A percentile compares a stretch with the other conserved stretches of the same genome.
Evolutionary conservation across 2,113 vertebrate species (phyloP).

Genomic region (Melanerpes formicivorus): DNA sequence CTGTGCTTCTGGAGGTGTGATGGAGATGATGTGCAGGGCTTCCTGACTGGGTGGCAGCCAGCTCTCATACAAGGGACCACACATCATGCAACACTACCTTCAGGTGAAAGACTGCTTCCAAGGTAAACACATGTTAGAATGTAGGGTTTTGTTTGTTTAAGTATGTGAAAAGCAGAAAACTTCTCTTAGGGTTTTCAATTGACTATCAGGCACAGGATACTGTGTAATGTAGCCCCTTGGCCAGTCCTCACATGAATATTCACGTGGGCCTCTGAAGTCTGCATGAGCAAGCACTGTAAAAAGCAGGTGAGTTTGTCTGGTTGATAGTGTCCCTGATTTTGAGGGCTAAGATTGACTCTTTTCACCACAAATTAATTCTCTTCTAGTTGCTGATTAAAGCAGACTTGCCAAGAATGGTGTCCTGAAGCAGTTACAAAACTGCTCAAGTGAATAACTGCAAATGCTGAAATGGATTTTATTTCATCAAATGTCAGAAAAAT

Average conservation of each 20-base stretch:
- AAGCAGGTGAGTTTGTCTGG: neutral
- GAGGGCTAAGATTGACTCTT: neutral
- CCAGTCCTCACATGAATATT: rapidly evolving
- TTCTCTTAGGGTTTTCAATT: no score
- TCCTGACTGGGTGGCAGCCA: neutral
- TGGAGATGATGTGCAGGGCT: rapidly evolving
- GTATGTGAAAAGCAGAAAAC: no score
- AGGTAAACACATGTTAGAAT: neutral
- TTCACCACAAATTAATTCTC: neutral
- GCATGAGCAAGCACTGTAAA: neutral
- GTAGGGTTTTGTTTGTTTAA: no score
- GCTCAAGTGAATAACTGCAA: neutral
- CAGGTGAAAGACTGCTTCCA: neutral
- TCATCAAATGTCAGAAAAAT: neutral
- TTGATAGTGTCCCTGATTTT: neutral
- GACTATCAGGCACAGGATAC: neutral
- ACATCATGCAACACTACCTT: neutral
- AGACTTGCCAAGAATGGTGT: neutral
- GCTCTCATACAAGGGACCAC: neutral
- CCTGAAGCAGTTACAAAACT: neutral
- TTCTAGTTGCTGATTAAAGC: neutral
- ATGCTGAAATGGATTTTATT: neutral
- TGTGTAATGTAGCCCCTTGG: neutral
- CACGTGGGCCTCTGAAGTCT: neutral
- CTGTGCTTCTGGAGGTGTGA: rapidly evolving